Base-by-base conservation (phyloP, 2,888 invertebrate species). In the Eulithis testata region DNA sequence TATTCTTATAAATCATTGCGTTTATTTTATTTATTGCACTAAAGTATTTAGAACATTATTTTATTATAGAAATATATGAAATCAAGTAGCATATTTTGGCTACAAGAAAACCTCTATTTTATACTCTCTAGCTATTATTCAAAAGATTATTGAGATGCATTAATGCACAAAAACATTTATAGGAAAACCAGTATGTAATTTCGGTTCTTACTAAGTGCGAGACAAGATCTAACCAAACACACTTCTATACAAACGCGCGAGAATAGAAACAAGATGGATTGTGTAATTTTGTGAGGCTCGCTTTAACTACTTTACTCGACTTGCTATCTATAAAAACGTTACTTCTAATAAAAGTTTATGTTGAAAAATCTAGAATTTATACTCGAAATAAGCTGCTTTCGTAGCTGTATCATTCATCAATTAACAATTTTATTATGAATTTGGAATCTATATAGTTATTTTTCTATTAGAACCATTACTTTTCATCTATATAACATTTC, bases 401-500 rank as follows among this genome's bases (percentile, higher is more conserved):
- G 5, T 11, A 43, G 27, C 36, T 45, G 50, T 49, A 43, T 56
- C 27, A 55, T 56, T 61, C 47, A 47, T 58, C 49, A 61, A 6
- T 54, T 61, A 65, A 50, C 49, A 56, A 50, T 45, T 51, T 53
- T 21, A 56, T 51, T 56, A 58, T 27, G 21, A 57, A 40, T 57
- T 50, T 62, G 58, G 44, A 64, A 65, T 58, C 57, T 65, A 60
- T 11, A 54, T 31, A 49, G 40, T 56, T 44, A 37, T 55, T 64
- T 55, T 62, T 55, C 55, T 60, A 65, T 70, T 64, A 66, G 49
- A 66, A 53, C 59, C 43, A 62, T 45, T 37, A 61, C 51, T 58
- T 40, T 56, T 62, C 49, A 65, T 66, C 65, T 72, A 63, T 69
- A 66, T 21, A 49, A 72, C 71, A 70, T 69, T 75, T 64, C 63